Evolutionary conservation across 2,797 vertebrate species (phyloP), one percentile per base, ranked within the genome.

Genomic region (Dryobates pubescens): DNA sequence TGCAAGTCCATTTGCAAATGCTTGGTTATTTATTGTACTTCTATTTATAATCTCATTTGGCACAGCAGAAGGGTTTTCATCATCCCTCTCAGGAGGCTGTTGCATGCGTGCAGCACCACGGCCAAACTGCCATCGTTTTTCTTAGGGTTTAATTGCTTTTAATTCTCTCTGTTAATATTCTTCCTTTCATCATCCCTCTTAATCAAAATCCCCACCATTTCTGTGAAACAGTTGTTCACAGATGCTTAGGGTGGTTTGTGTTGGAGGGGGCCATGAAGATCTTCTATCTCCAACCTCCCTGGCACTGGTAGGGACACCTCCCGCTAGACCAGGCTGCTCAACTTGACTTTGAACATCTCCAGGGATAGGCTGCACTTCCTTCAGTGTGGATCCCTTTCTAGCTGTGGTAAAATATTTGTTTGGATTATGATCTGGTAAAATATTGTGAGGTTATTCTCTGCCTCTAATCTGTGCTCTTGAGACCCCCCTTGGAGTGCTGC

Each of bases 1-100:
- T 94, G n/a, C 56, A 78, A 69, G 12, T 54, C 54, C 67, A 62
- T 87, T 90, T 95, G 67, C 17, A 86, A 91, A 72, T 41, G 53
- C 24, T 78, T 82, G 10, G 9, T 49, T 92, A 64, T 81, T 90
- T 94, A 64, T 54, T 75, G 34, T 45, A 34, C 18, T 77, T 75
- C 32, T 88, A 27, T 79, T 89, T 85, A 56, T 59, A 57, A 58
- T n/a, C 41, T 22, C 41, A 7, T 47, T 89, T 90, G 62, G 11
- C 26, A 72, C 77, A 75, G 78, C 54, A 69, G 5, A 43, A 14
- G 5, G 5, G 11, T 3, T 68, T 79, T 56, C 53, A 43, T 59
- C 5, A 62, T 43, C 80, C 64, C 15, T 36, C n/a, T 89, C 5
- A 0, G 54, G 34, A 81, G 18, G 27, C 11, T 63, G 7, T 53